phyloP scores from a whole-genome alignment of 2,888 invertebrate genomes.

The Drosophila formosana region DNA sequence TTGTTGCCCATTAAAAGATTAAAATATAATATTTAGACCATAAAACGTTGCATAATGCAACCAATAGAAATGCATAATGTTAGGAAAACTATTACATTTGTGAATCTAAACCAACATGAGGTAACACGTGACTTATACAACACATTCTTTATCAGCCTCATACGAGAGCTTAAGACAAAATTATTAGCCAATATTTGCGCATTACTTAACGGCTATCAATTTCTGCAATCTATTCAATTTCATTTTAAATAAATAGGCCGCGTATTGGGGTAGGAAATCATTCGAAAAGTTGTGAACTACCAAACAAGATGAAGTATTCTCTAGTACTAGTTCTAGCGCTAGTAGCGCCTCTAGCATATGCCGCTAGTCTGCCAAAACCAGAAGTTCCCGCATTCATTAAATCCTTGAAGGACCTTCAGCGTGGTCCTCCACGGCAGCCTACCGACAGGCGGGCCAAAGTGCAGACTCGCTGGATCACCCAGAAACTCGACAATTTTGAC shows the following conservation, averaged over 20 bases:
- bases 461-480: constrained; percentile 85
- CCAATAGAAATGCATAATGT: background rate
- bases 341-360: constrained; percentile 35
- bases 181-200: constrained; percentile 39
- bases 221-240: background rate
- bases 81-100: background rate
- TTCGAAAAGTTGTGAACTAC: constrained; percentile 47
- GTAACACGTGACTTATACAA: constrained; percentile 25
- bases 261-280: constrained; percentile 44
- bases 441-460: constrained; percentile 40
- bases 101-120: constrained; percentile 14
- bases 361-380: constrained; percentile 31
- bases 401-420: constrained; percentile 41
- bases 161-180: constrained; percentile 16
- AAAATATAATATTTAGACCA: too few species aligned
- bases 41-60: too few species aligned
- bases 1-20: too few species aligned
- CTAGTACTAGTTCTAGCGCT: constrained; percentile 35
- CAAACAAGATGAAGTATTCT: constrained; percentile 52
- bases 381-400: constrained; percentile 42
- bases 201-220: constrained; percentile 42
- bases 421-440: constrained; percentile 43
- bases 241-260: constrained; percentile 59
- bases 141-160: constrained; percentile 40
- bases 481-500: constrained; percentile 87